Evolutionary conservation across 1,140 invertebrate genomes (phyloP), one percentile per base, ranked within the genome.

Genomic region (Branchinecta lindahli): DNA sequence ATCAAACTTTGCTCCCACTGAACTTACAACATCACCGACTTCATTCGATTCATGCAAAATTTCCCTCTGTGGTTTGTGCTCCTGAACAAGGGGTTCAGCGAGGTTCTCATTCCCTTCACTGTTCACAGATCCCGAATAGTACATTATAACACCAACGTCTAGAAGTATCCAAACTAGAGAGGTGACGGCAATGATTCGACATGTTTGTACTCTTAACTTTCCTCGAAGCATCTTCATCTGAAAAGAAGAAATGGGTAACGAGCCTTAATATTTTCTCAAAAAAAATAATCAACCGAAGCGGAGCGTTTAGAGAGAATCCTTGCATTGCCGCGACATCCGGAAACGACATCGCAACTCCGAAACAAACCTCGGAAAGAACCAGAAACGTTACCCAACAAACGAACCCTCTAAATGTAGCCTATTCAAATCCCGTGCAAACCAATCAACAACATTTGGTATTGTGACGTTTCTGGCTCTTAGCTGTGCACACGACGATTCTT

Each of bases 161-260:
- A 98, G 84, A 74, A 97, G 83, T 75, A 97, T 88, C 95, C 95
- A 98, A 61, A 94, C 91, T 70, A 98, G 81, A 0, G 94, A 97
- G 71, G 95, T 97, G 73, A 93, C 82, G 72, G 97, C 80, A 73
- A 98, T 90, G 73, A 98, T 90, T 77, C 93, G 91, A 80, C 92
- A 96, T 70, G 92, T 94, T 79, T 94, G 91, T 80, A 92, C 89
- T 77, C 91, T 86, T 78, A 93, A 85, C 82, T 46, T 73, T 69
- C 69, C 70, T 44, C 68, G 66, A 21, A 72, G 68, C 71, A 73
- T 72, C 44, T 45, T 69, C n/a, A 46, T 44, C 68, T 12, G 20
- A 46, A 69, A 61, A 61, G 18, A 61, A 61, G 52, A 61, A 61
- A 61, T 61, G 12, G 6, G 4, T 61, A 61, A 20, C 52, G 2